A percentile compares a stretch with the other conserved stretches of the same genome.
These are phyloP conservation scores for Diplazon laetatorius DNA, from an alignment of 2,888 invertebrate genomes.

Conservation along the genomic window DNA sequence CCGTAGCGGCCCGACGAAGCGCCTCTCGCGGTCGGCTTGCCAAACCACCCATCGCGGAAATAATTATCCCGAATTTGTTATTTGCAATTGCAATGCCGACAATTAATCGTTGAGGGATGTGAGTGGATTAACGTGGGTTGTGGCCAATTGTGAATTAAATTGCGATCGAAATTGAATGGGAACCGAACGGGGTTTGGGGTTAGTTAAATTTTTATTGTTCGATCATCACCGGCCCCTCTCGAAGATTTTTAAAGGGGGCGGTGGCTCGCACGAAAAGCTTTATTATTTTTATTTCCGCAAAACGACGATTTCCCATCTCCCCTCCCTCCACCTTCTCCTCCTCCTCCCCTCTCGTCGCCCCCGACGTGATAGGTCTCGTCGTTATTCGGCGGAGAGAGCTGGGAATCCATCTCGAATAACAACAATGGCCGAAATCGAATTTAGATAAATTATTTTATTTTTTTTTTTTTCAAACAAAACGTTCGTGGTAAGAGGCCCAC, in stretches of 20 bases:
- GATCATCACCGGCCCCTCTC: slow-evolving; percentile 59
- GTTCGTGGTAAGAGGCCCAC: neutral
- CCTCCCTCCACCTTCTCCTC: slow-evolving; percentile 13
- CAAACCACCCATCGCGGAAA: slow-evolving; percentile 73
- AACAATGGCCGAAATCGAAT: slow-evolving; percentile 74
- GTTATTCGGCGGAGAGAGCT: slow-evolving; percentile 47
- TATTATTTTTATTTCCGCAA: slow-evolving; percentile 65
- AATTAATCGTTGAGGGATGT: slow-evolving; percentile 69
- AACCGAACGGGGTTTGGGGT: slow-evolving; percentile 67
- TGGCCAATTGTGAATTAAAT: slow-evolving; percentile 34
- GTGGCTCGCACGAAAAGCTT: slow-evolving; percentile 75
- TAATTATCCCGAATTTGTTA: slow-evolving; percentile 78
- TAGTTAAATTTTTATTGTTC: slow-evolving; percentile 54
- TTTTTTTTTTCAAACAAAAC: no score
- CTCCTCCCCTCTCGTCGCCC: slow-evolving; percentile 12
- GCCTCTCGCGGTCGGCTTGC: slow-evolving; percentile 71
- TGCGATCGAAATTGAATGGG: slow-evolving; percentile 52
- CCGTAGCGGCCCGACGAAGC: slow-evolving; percentile 55
- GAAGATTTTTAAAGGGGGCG: slow-evolving; percentile 75
- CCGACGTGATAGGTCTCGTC: slow-evolving; percentile 5
- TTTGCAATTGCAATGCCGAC: slow-evolving; percentile 75
- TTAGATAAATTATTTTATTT: slow-evolving; percentile 45
- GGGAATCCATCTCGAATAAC: slow-evolving; percentile 66
- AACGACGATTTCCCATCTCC: slow-evolving; percentile 46
- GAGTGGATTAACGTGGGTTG: slow-evolving; percentile 61